Base-by-base conservation (phyloP, 1,140 invertebrate species). In the Linepithema humile region DNA sequence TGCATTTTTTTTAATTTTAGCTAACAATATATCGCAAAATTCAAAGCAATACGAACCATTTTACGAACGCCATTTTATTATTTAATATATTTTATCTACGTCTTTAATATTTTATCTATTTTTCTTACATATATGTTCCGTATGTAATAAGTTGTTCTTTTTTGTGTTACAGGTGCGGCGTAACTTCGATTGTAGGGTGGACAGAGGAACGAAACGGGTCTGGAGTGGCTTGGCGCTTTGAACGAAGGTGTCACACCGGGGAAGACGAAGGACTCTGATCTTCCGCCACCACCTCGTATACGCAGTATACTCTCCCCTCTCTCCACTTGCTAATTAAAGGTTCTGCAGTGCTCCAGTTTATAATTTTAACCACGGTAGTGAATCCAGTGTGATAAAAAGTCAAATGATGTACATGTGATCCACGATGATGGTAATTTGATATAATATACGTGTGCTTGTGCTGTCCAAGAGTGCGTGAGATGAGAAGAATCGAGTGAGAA, bases 161-260 rank as follows among this genome's bases (percentile, higher is more conserved):
- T 86, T 50, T 65, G 10, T 92, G 88, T 94, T 94, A 2, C 93
- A 94, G 94, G 94, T 94, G 93, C 93, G 93, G 93, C 93, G 90
- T 93, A 94, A 91, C 90, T 92, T 94, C 92, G 90, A 92, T 93
- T 92, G 91, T 91, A 90, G 92, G 91, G 92, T 93, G 94, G 92
- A 93, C 91, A 92, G 91, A 93, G 92, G 91, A 92, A 89, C 91
- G 80, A 87, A 91, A 90, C 90, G 88, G 88, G 86, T 93, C 89
- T 90, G 90, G 91, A 92, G 91, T 89, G 90, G 88, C 91, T 88
- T 88, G 90, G 86, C 89, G 88, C 86, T 91, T 91, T 93, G 90
- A 93, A 90, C 90, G 91, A 91, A 91, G 88, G 78, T 88, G 90
- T 90, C 91, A 88, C 88, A 90, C 87, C 91, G 88, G 91, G 87